Evolutionary conservation across 2,113 vertebrate genomes (phyloP).

Genomic region (Morone chrysops): DNA sequence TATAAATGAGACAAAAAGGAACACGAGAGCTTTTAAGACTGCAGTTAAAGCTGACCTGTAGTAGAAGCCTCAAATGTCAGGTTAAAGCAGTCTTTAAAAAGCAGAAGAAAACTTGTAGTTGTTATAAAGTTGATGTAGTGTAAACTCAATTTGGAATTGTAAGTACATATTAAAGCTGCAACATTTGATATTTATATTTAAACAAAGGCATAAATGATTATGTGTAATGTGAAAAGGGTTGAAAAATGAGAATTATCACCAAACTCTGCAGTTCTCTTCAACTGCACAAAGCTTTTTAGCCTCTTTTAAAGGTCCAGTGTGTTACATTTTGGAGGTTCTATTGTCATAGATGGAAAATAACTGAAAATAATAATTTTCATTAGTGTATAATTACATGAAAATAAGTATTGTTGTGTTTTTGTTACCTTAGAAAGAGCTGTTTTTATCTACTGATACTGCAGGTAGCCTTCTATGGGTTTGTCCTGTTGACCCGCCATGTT

Average conservation of each 20-base stretch:
- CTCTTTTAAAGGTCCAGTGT: neutral
- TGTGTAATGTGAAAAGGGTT: neutral
- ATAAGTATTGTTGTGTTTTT: no score
- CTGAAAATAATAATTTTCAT: no score
- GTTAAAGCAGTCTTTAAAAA: neutral
- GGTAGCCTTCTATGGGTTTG: no score
- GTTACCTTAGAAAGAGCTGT: no score
- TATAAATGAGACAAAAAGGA: neutral
- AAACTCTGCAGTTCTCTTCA: neutral
- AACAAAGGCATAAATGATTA: neutral
- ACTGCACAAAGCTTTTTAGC: neutral
- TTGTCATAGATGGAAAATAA: no score
- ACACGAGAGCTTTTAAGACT: neutral
- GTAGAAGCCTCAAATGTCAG: neutral
- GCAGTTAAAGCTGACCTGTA: constrained; percentile 44
- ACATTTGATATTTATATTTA: neutral
- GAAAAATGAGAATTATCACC: neutral
- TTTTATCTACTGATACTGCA: no score
- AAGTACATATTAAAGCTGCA: neutral
- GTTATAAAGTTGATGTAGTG: no score
- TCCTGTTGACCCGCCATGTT: no score
- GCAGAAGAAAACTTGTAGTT: no score
- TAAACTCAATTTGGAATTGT: neutral
- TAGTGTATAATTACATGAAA: no score
- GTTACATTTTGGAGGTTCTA: no score